Conservation (phyloP, 2,113 vertebrate genomes). For the Ranitomeya imitator region DNA sequence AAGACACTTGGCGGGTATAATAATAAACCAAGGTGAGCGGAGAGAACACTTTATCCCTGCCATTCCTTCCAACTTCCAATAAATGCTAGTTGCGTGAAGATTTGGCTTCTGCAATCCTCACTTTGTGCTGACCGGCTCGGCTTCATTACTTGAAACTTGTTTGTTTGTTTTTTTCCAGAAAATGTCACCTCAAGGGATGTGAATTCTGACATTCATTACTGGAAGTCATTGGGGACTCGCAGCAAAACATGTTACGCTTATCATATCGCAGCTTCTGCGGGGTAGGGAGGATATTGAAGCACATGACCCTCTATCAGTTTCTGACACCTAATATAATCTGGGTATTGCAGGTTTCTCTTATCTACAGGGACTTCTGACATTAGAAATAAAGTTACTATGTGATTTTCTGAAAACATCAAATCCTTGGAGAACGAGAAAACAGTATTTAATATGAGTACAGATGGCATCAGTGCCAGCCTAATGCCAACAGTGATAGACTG, state of each 20-base stretch:
- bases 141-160: not conserved
- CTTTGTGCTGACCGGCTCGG: not conserved
- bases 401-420: not conserved
- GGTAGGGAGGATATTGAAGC: conserved; percentile 1
- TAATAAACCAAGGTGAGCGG: not conserved
- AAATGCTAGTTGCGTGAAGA: conserved; percentile 4
- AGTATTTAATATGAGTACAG: not conserved
- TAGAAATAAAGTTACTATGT: not conserved
- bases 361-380: not conserved
- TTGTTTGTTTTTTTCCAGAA: not conserved
- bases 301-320: not conserved
- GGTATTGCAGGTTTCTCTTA: not conserved
- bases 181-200: not conserved
- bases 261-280: not conserved
- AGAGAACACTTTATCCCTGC: conserved; percentile 46
- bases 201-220: not conserved
- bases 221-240: not conserved
- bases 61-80: not conserved
- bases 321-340: not conserved
- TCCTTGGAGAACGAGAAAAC: not conserved
- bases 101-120: not conserved
- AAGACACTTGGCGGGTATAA: not conserved
- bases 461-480: not conserved
- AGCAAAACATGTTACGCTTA: not conserved
- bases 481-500: not conserved